These are phyloP conservation scores for Eptatretus burgeri DNA, from an alignment of 2,113 vertebrate species.

Conservation along the genomic window DNA sequence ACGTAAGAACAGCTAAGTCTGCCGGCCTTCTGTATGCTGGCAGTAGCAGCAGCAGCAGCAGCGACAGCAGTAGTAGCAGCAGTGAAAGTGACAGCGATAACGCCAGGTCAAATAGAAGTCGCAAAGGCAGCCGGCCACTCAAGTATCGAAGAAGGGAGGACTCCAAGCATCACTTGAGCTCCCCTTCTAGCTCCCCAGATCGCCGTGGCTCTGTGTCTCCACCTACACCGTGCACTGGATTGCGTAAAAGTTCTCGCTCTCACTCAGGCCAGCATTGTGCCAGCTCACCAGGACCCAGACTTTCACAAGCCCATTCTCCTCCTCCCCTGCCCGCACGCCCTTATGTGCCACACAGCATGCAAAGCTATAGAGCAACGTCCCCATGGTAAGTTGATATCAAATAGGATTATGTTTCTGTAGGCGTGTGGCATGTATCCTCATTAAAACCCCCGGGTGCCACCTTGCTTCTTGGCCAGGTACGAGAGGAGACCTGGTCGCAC, in stretches of 20 bases:
- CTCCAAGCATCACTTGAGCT: background rate
- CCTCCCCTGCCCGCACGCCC: background rate
- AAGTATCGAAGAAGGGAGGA: background rate
- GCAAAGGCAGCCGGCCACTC: background rate
- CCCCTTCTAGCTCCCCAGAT: conserved; percentile 4
- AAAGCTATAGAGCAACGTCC: background rate
- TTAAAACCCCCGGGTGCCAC: background rate
- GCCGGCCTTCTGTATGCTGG: background rate
- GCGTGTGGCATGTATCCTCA: background rate
- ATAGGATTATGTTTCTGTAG: background rate
- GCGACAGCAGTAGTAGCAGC: background rate
- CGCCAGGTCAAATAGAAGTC: background rate
- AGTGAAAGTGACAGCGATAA: background rate
- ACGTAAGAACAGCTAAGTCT: background rate
- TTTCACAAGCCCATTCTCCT: background rate
- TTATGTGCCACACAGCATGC: background rate
- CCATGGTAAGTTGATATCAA: background rate
- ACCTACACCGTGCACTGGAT: background rate
- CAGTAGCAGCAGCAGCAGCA: background rate
- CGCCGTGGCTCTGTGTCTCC: background rate
- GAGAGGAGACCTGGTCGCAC: background rate
- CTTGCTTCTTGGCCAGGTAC: background rate
- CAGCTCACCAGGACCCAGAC: background rate
- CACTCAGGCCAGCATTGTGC: background rate
- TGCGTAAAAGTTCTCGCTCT: background rate